Base-by-base conservation (phyloP, 2,113 vertebrate species). In the Aramus guarauna region DNA sequence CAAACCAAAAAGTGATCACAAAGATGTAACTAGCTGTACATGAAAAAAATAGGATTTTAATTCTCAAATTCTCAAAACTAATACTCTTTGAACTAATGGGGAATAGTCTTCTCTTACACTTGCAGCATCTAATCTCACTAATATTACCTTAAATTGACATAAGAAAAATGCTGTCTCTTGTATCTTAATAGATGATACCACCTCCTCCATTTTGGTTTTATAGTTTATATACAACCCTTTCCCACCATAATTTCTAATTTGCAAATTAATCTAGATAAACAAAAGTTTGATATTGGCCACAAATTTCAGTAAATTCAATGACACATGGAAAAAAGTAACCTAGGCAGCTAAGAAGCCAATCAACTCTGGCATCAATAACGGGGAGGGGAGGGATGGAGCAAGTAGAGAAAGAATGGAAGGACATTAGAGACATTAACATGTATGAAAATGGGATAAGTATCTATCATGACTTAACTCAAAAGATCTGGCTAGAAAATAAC, bases 161-260 rank as follows among this genome's bases (percentile, higher is more conserved):
- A 36, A 10, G 22, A 59, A 79, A 78, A 76, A 75, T 62, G 19
- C 12, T 15, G 3, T 21, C n/a, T 75, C 39, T 34, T 71, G 3
- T n/a, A 39, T 43, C 34, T 73, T 30, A 55, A 52, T 3, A 86
- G 29, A 59, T 45, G 5, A 30, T 15, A 52, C 18, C 45, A 55
- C 4, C 2, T 26, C 13, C 6, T 41, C 7, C 13, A 4, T 5
- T 26, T n/a, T 2, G 27, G 19, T 18, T 55, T 75, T 7, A 4
- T 47, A 36, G 45, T 59, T 75, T 15, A 60, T 17, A 79, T 11
- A 43, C 11, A 82, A 76, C 3, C 2, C 14, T 62, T 81, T 60
- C 9, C 14, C 26, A 48, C 3, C 2, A 15, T 24, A 53, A 62
- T 39, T 48, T 48, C 21, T 80, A n/a, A 55, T 21, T 56, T 75